Evolutionary conservation across 2,113 vertebrate species (phyloP), one percentile per base, ranked within the genome.

Genomic region (Glaucidium brasilianum): DNA sequence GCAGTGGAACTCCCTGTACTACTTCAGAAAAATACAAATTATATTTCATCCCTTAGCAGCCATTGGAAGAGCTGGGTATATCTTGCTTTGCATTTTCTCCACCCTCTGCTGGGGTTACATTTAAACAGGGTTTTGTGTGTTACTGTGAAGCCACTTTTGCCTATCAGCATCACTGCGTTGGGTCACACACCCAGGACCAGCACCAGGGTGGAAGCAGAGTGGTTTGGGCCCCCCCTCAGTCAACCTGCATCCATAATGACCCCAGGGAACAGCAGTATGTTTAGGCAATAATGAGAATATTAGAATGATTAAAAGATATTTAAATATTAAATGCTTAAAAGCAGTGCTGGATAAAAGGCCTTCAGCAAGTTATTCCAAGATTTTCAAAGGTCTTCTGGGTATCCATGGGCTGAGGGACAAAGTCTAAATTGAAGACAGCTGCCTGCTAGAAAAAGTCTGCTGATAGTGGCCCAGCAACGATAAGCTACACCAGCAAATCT

Each of bases 271-370:
- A 45, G 56, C 37, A 71, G 56, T 15, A n/a, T 27, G 69, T 43
- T 60, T 16, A 43, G 73, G 80, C 13, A 25, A 93, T 79, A 95
- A 94, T 64, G 95, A 66, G 69, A 95, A 92, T 96, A 98, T 96
- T 91, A 97, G 88, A 84, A 94, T 91, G 96, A 97, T 96, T 93
- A 97, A 97, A 96, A 94, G 83, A 82, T 92, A 94, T 94, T 94
- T 97, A 97, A 98, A 96, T 96, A 93, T 88, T 94, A 97, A 97
- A 96, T 88, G 82, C 90, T 97, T 97, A 95, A 97, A 93, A 91
- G 52, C 85, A 97, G 63, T 43, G 77, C 92, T 52, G 85, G 92
- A 95, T 83, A 95, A 95, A 96, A 95, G 92, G 94, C 66, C 71
- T 79, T 90, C 74, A 60, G 74, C 23, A 53, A 85, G 58, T 87